These are phyloP conservation scores for Heliconius eleuchia DNA, from an alignment of 1,140 invertebrate species.

Conservation along the genomic window DNA sequence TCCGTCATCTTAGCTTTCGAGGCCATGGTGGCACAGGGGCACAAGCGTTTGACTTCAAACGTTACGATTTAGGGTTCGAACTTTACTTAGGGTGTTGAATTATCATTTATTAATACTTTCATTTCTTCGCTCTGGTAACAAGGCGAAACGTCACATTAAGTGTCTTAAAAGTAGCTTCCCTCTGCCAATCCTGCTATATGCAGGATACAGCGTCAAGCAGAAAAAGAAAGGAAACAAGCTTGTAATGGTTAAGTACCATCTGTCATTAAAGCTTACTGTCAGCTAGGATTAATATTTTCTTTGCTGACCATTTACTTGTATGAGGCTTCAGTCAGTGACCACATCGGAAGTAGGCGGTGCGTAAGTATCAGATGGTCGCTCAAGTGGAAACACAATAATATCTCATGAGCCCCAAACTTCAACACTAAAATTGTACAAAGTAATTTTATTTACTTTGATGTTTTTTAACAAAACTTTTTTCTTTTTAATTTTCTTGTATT, in stretches of 20 bases:
- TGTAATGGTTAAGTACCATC: neutral
- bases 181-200: neutral
- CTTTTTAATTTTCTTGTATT: neutral
- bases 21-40: no score
- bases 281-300: neutral
- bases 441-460: neutral
- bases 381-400: constrained; percentile 70
- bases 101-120: no score
- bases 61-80: no score
- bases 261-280: constrained; percentile 12
- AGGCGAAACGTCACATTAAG: no score
- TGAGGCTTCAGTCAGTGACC: constrained; percentile 34
- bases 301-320: constrained; percentile 1
- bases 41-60: no score
- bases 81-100: no score
- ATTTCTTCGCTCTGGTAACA: no score
- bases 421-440: constrained; percentile 29
- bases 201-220: neutral
- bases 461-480: neutral
- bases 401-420: constrained; percentile 45
- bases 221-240: neutral
- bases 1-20: no score
- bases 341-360: constrained; percentile 47
- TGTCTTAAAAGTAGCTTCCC: no score
- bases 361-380: constrained; percentile 65